Percentiles rank a stretch among this genome's conserved stretches.
Evolutionary conservation across 2,113 vertebrate genomes (phyloP).

Genomic region (Nicator chloris): DNA sequence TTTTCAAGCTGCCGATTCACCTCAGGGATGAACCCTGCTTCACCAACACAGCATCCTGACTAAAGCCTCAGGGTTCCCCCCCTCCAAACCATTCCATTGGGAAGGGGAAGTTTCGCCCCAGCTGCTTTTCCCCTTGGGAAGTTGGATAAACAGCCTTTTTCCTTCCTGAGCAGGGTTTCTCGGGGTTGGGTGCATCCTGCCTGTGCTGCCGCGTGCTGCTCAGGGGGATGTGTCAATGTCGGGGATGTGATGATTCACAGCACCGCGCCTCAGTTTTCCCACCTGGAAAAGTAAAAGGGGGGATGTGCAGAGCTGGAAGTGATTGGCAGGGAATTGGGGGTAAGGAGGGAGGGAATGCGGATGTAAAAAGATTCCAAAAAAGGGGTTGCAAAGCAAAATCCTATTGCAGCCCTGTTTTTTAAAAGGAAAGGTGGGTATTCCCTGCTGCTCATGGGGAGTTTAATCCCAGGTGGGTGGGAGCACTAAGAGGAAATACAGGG

Average conservation of each 20-base stretch:
- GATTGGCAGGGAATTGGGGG: background rate
- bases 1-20: background rate
- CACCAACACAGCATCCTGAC: accelerated
- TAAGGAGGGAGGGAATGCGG: background rate
- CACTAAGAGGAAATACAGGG: background rate
- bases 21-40: background rate
- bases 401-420: background rate
- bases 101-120: background rate
- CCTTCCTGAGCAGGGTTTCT: background rate
- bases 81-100: background rate
- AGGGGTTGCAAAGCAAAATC: background rate
- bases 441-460: background rate
- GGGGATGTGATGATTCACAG: accelerated
- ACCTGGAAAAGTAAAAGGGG: background rate
- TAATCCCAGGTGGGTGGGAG: background rate
- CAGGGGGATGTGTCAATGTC: accelerated
- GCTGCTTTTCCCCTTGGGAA: conserved; percentile 31
- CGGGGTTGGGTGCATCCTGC: background rate
- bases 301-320: background rate
- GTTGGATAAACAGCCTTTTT: conserved; percentile 19
- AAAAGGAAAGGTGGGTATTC: background rate
- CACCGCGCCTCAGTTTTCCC: background rate
- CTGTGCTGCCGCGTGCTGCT: background rate
- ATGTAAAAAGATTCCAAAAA: background rate
- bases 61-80: background rate